Evolutionary conservation across 1,140 invertebrate species (phyloP).

Genomic region (Phenacoccus solenopsis): DNA sequence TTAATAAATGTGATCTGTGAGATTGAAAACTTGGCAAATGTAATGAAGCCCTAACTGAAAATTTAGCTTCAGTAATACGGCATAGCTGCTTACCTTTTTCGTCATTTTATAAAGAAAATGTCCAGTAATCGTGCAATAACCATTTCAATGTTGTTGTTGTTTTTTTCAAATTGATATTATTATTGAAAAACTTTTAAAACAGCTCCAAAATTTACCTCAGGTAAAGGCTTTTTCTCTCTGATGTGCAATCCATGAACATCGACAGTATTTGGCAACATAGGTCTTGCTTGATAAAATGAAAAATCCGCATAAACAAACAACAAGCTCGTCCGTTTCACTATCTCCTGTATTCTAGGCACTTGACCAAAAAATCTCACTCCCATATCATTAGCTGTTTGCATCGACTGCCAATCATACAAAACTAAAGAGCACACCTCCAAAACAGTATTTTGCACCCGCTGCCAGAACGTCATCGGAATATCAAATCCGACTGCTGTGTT

Average conservation of each 20-base stretch:
- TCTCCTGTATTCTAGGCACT: slow-evolving; percentile 33
- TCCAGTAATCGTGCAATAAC: slow-evolving; percentile 29
- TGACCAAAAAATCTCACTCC: background rate
- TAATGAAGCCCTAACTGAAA: no score
- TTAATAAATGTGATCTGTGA: no score
- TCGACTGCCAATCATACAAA: background rate
- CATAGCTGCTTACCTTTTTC: no score
- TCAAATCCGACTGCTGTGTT: background rate
- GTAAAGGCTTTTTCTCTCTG: background rate
- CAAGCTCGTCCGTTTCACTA: slow-evolving; percentile 31
- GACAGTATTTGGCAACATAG: slow-evolving; percentile 37
- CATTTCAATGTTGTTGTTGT: no score
- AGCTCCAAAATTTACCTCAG: slow-evolving; percentile 25
- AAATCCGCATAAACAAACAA: slow-evolving; percentile 44
- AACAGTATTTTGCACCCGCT: background rate
- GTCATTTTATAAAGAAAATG: no score
- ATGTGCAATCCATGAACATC: slow-evolving; percentile 46
- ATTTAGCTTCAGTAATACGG: no score
- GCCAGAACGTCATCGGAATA: background rate
- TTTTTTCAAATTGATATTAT: no score
- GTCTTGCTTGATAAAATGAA: slow-evolving; percentile 36
- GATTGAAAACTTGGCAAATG: no score
- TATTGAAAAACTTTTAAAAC: no score
- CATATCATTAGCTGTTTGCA: background rate
- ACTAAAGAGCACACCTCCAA: background rate